phyloP scores from a whole-genome alignment of 2,797 vertebrate genomes.

The Apogon hyalosoma region DNA sequence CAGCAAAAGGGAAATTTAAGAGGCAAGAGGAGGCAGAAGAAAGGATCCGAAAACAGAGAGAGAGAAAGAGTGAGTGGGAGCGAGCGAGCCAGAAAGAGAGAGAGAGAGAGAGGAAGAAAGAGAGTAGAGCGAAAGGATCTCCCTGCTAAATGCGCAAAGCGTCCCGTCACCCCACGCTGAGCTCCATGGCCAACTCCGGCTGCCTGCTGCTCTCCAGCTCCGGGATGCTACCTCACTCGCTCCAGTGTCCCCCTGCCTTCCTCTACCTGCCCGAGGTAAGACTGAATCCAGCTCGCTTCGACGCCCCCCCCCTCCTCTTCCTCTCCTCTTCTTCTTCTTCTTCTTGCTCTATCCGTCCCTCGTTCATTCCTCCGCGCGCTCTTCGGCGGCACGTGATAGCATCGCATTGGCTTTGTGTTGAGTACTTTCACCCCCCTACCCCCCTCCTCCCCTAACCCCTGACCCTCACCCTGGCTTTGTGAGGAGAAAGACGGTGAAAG shows the following conservation, averaged over 20 bases:
- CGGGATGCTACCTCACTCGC: constrained; percentile 94
- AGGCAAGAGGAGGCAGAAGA: constrained; percentile 47
- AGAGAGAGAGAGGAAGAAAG: constrained; percentile 38
- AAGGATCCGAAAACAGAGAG: constrained; percentile 51
- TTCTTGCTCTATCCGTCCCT: constrained; percentile 34
- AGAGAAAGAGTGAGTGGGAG: constrained; percentile 30
- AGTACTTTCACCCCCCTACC: constrained; percentile 35
- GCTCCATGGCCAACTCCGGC: constrained; percentile 98
- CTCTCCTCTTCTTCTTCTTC: background rate
- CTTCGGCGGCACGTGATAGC: constrained; percentile 65
- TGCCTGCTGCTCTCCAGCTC: constrained; percentile 96
- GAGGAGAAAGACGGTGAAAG: no score
- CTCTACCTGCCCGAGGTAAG: constrained; percentile 99
- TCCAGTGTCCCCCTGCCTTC: constrained; percentile 93
- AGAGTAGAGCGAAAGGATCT: constrained; percentile 73
- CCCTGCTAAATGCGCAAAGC: constrained; percentile 86
- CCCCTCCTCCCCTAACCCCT: constrained; percentile 40
- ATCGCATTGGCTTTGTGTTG: constrained; percentile 59
- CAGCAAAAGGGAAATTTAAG: constrained; percentile 56
- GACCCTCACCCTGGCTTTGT: constrained; percentile 45
- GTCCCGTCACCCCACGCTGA: constrained; percentile 92
- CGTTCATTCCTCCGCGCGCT: constrained; percentile 43
- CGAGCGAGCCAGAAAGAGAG: constrained; percentile 32
- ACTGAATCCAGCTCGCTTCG: constrained; percentile 37
- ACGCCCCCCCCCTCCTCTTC: background rate